phyloP scores from a whole-genome alignment of 2,797 vertebrate genomes.

The Propithecus deckenii region DNA sequence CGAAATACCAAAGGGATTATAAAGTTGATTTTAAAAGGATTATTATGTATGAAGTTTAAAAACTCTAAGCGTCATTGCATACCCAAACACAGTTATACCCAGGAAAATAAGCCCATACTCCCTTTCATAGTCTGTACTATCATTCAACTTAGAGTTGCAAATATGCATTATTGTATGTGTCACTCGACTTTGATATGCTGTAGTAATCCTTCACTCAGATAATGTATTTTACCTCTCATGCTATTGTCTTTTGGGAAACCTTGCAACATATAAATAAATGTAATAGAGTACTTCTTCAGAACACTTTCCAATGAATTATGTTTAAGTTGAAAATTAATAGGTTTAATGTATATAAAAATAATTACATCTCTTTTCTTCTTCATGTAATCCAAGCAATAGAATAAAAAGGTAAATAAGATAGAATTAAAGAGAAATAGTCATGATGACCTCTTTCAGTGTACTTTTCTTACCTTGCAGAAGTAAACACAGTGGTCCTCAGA shows the following conservation, averaged over 20 bases:
- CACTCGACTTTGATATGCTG: not conserved
- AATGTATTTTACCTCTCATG: not conserved
- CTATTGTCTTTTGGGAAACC: not conserved
- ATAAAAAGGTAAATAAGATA: not conserved
- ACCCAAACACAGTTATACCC: not conserved
- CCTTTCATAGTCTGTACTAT: not conserved
- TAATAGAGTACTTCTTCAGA: not conserved
- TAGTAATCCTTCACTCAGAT: not conserved
- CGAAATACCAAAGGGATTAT: not conserved
- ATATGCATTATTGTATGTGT: not conserved
- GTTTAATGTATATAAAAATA: not conserved
- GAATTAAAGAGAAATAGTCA: not conserved
- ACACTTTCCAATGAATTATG: not conserved
- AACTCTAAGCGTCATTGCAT: not conserved
- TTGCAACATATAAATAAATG: not conserved
- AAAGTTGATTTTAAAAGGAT: not conserved
- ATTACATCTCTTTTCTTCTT: not conserved
- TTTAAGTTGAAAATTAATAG: constrained; percentile 31
- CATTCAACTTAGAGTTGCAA: not conserved
- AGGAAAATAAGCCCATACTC: not conserved
- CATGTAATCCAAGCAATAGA: not conserved
- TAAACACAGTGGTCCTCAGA: not conserved
- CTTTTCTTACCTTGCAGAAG: not conserved
- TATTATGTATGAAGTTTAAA: not conserved
- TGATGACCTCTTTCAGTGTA: not conserved